Evolutionary conservation across 2,113 vertebrate species (phyloP).

Genomic region (Scartelaos histophorus): DNA sequence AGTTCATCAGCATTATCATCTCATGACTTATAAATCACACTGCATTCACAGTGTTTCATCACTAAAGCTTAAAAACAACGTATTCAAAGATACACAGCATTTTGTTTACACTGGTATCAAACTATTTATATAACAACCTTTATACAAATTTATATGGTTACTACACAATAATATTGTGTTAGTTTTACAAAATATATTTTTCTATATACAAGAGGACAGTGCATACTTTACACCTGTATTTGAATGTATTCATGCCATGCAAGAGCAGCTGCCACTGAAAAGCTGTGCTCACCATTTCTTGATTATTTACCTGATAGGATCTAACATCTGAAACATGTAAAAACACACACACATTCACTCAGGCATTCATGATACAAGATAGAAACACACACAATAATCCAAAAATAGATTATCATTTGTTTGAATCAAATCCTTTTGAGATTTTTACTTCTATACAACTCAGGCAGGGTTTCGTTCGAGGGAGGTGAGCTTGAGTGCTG

Average conservation of each 20-base stretch:
- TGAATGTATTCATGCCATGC: conserved; percentile 35
- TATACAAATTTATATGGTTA: conserved; percentile 29
- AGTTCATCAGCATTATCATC: not conserved
- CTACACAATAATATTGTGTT: conserved; percentile 32
- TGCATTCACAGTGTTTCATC: not conserved
- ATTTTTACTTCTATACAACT: conserved; percentile 2
- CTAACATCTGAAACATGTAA: conserved; percentile 31
- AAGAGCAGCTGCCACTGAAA: conserved; percentile 40
- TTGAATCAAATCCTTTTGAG: conserved; percentile 5
- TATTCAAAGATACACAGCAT: conserved; percentile 1
- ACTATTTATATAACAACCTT: conserved; percentile 26
- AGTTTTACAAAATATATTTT: conserved; percentile 72
- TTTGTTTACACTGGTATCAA: conserved; percentile 9
- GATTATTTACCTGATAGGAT: conserved; percentile 54
- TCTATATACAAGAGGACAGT: conserved; percentile 75
- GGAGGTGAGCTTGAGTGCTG: conserved; percentile 31
- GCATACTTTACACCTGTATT: conserved; percentile 60
- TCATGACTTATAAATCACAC: not conserved
- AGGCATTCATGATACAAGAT: conserved; percentile 43
- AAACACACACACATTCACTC: conserved; percentile 19
- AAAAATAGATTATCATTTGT: conserved; percentile 74
- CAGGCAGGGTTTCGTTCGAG: conserved; percentile 29
- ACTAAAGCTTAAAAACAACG: not conserved
- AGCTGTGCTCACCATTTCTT: conserved; percentile 20
- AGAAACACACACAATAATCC: conserved; percentile 72